Base-by-base conservation (phyloP, 2,113 vertebrate genomes). In the Turdus rufiventris region DNA sequence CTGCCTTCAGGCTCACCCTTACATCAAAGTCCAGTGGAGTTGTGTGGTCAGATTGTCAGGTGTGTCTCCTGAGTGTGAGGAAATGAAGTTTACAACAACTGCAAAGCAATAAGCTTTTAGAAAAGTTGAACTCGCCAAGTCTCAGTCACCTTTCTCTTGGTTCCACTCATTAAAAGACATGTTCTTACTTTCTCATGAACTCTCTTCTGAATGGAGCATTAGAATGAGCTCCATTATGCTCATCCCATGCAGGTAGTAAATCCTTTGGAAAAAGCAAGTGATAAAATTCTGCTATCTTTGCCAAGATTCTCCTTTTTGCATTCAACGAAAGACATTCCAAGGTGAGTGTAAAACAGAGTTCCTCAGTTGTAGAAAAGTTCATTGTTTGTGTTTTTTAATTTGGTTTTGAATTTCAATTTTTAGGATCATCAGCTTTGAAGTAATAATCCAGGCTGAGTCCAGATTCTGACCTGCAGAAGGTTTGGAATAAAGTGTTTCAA, bases 201-300 rank as follows among this genome's bases (percentile, higher is more conserved):
- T 91, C 29, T 73, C 9, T 38, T 85, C 67, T 94, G 71, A 42
- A 72, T 66, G 54, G 67, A 82, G 51, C 1, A 0, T 85, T 88
- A 47, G 28, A 89, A 70, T 47, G 18, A 51, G 60, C 89, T 95
- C 66, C 21, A 10, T 57, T 87, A 48, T 8, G 16, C 50, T 72
- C 33, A 73, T 93, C 62, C 38, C 54, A 5, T 65, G 57, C 76
- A 89, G 84, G 61, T 85, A 91, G 86, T 78, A 95, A 93, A 92
- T 70, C 8, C 58, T 66, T 43, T 91, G 76, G 72, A 83, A 93
- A 95, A 93, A 70, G 8, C 15, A 84, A 80, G 33, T 31, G 34
- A 92, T 88, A 89, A 92, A 86, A 80, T 84, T 74, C 34, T 84
- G 33, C 17, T 74, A 2, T 58, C 47, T 86, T 93, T 92, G 88